phyloP scores from a whole-genome alignment of 2,797 vertebrate species.

The Sandelia bainsii region DNA sequence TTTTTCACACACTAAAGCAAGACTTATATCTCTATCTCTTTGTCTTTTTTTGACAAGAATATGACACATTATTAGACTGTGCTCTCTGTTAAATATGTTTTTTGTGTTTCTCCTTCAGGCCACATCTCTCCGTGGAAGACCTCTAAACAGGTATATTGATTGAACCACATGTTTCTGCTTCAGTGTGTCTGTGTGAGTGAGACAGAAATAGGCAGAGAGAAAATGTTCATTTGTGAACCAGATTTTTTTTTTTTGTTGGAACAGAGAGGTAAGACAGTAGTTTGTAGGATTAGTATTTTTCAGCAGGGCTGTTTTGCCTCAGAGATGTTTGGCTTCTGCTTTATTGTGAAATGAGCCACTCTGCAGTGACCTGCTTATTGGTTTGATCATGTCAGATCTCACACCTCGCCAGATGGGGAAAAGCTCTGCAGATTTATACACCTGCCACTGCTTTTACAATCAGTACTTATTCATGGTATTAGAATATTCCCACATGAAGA shows the following conservation, averaged over 20 bases:
- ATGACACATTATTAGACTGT: constrained; percentile 11
- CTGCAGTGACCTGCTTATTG: constrained; percentile 51
- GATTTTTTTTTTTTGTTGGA: constrained; percentile 41
- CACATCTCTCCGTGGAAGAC: constrained; percentile 98
- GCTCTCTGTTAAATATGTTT: constrained; percentile 61
- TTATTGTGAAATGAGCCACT: constrained; percentile 47
- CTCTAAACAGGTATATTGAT: constrained; percentile 92
- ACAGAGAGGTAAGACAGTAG: constrained; percentile 23
- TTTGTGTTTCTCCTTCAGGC: constrained; percentile 85
- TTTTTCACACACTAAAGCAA: constrained; percentile 10
- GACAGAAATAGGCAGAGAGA: not conserved
- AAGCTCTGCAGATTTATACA: constrained; percentile 29
- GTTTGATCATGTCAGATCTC: constrained; percentile 57
- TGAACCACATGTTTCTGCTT: constrained; percentile 17
- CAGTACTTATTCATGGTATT: constrained; percentile 21
- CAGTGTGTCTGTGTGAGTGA: constrained; percentile 20
- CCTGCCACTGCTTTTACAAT: constrained; percentile 41
- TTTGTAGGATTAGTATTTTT: constrained; percentile 34
- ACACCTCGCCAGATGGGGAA: constrained; percentile 37
- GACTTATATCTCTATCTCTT: constrained; percentile 1
- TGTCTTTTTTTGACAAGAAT: constrained; percentile 10
- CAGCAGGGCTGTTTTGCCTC: constrained; percentile 13
- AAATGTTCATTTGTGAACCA: constrained; percentile 17
- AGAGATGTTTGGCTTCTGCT: constrained; percentile 39
- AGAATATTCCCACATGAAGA: constrained; percentile 29